Conservation (phyloP, 2,888 invertebrate genomes). For the Ectemnius continuus region DNA sequence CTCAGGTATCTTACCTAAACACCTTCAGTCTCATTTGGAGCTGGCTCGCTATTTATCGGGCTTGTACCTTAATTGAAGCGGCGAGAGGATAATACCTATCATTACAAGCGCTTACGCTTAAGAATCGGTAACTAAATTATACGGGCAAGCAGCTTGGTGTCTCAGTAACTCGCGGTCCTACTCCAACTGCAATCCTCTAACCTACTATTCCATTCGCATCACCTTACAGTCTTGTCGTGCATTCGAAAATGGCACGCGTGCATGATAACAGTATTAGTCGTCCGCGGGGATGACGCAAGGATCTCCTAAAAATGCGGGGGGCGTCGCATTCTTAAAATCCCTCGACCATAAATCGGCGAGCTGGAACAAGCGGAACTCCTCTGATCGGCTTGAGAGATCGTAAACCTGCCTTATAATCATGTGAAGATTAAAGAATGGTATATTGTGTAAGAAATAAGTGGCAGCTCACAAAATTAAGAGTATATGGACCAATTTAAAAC, state of each 20-base stretch:
- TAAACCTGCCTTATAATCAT: too few relatives aligned
- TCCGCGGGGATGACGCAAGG: slow-evolving; percentile 13
- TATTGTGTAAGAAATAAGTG: too few relatives aligned
- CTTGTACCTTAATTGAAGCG: slow-evolving; percentile 50
- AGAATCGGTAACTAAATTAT: slow-evolving; percentile 43
- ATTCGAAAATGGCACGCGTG: too few relatives aligned
- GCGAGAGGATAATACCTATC: slow-evolving; percentile 45
- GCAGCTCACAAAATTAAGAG: too few relatives aligned
- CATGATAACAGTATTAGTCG: slow-evolving; percentile 16
- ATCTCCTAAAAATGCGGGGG: too few relatives aligned
- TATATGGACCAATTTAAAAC: too few relatives aligned
- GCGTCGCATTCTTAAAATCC: too few relatives aligned
- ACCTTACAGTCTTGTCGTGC: too few relatives aligned
- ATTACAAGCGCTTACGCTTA: slow-evolving; percentile 45
- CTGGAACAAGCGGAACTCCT: too few relatives aligned
- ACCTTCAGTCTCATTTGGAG: neutral
- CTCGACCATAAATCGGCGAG: too few relatives aligned
- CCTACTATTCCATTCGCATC: neutral
- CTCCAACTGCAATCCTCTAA: neutral
- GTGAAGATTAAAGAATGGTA: too few relatives aligned
- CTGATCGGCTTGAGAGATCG: too few relatives aligned
- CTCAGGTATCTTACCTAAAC: neutral
- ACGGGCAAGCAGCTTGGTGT: slow-evolving; percentile 30
- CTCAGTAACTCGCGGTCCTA: slow-evolving; percentile 8
- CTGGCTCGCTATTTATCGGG: slow-evolving; percentile 39